phyloP scores from a whole-genome alignment of 2,888 invertebrate species.

The Drosophila kokeensis region DNA sequence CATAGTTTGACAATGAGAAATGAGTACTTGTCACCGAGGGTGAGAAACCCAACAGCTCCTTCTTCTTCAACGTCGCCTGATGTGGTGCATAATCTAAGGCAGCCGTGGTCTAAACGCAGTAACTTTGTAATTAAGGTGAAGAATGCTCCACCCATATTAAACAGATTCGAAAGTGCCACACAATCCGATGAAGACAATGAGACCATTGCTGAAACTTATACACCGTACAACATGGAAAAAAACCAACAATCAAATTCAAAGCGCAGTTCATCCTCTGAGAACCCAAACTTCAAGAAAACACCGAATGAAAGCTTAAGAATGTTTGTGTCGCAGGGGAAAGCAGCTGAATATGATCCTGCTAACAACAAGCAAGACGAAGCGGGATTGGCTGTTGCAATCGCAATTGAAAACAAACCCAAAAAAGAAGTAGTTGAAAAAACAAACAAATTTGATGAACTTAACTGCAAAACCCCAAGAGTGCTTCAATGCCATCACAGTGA shows the following conservation, averaged over 20 bases:
- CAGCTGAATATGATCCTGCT: not conserved
- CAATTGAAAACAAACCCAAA: not conserved
- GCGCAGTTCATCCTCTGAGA: not conserved
- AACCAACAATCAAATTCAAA: not conserved
- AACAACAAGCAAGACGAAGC: not conserved
- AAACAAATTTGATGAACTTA: not conserved
- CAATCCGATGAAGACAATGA: conserved; percentile 14
- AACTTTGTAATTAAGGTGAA: not conserved
- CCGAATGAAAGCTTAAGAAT: not conserved
- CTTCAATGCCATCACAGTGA: conserved; percentile 28
- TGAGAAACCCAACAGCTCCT: not conserved
- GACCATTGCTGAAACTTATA: not conserved
- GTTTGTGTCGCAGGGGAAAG: not conserved
- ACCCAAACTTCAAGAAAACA: not conserved
- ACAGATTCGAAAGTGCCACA: not conserved
- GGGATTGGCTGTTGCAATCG: not conserved
- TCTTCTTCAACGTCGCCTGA: not conserved
- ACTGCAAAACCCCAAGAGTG: not conserved
- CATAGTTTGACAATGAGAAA: not conserved
- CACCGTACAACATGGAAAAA: not conserved
- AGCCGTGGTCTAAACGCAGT: not conserved
- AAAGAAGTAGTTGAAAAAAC: not conserved
- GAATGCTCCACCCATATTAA: not conserved
- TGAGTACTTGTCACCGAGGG: not conserved
- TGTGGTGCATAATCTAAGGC: not conserved